Evolutionary conservation across 2,888 invertebrate species (phyloP), one percentile per base, ranked within the genome.

Genomic region (Hirudinaria manillensis): DNA sequence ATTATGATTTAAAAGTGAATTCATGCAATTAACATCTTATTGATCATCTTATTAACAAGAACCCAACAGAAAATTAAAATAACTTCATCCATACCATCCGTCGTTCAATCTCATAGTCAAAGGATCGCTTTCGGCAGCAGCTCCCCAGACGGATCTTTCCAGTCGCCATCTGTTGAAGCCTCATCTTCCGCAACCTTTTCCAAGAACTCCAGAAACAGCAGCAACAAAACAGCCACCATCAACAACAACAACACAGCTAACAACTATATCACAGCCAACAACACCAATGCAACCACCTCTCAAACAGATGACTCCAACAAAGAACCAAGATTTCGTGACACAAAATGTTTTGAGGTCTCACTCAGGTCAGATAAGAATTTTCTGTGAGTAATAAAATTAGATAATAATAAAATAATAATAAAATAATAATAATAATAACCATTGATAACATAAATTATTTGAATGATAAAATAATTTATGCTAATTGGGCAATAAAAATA

Each of bases 101-200:
- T 45, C 45, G 13, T 45, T 7, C 45, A 6, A 10, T 10, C 36
- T 36, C 36, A 27, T 75, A 16, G 45, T 56, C 53, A 55, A 53
- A 27, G 70, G 53, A 32, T 70, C 67, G 29, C 51, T 68, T 19
- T 56, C 75, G 16, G 21, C 56, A n/a, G 34, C 74, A 13, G 19
- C 61, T 24, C 74, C 76, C 24, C 71, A 71, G n/a, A 29, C 51
- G n/a, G 6, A 53, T 45, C 45, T 45, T 45, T 45, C 45, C 45
- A 45, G 45, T 45, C 45, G 45, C n/a, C 32, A 27, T 34, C 27
- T 32, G 61, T 6, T 27, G 27, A 55, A 32, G 16, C 21, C 32
- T 3, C 71, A 29, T 71, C 75, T 21, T n/a, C 61, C 27, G 38
- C 75, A 24, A 32, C 71, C n/a, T 36, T 55, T n/a, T 61, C 65